A percentile compares a stretch with the other conserved stretches of the same genome.
phyloP scores from a whole-genome alignment of 2,113 vertebrate genomes.

The Melanerpes formicivorus region DNA sequence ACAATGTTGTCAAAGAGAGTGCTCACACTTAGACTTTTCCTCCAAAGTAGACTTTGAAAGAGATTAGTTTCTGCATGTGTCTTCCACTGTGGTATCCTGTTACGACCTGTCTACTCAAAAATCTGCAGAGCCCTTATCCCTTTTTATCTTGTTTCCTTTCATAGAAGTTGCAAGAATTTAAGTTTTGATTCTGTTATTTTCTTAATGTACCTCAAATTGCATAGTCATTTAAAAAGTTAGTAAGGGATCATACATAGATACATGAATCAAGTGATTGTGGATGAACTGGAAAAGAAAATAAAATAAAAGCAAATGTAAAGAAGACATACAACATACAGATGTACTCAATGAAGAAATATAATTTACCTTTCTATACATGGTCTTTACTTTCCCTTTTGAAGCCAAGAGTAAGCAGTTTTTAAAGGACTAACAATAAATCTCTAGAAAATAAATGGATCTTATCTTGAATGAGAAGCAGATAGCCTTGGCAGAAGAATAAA shows the following conservation, averaged over 20 bases:
- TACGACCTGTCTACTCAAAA: background rate
- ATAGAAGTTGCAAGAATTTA: background rate
- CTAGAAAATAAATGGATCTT: background rate
- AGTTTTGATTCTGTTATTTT: background rate
- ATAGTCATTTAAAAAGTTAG: background rate
- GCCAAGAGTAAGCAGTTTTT: background rate
- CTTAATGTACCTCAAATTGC: background rate
- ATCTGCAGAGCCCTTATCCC: background rate
- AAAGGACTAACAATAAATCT: background rate
- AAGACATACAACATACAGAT: accelerated
- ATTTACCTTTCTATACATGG: background rate
- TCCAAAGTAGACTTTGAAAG: background rate
- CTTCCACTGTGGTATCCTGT: background rate
- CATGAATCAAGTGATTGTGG: background rate
- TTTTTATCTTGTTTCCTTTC: background rate
- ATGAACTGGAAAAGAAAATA: background rate
- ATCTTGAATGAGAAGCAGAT: background rate
- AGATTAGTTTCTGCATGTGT: background rate
- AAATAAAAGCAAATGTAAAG: background rate
- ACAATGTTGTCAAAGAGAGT: background rate
- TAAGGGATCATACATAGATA: background rate
- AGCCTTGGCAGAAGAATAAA: background rate
- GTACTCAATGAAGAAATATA: background rate
- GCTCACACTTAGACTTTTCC: background rate
- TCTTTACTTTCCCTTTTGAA: background rate